A percentile compares a stretch with the other conserved stretches of the same genome.
Evolutionary conservation across 2,113 vertebrate genomes (phyloP).

Genomic region (Pluvianellus socialis): DNA sequence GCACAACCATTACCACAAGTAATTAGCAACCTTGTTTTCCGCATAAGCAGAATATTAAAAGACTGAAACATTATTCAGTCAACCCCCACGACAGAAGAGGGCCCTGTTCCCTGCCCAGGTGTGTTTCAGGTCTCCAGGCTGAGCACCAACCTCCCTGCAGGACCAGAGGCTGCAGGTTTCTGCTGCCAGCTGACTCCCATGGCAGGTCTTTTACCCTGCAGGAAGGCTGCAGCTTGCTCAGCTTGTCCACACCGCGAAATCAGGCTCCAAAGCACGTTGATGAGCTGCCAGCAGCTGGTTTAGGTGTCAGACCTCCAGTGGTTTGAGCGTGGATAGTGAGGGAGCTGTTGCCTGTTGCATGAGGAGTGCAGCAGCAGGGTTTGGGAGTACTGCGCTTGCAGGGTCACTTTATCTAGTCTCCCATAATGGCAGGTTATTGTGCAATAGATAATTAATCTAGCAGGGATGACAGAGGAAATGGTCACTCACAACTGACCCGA

Average conservation of each 20-base stretch:
- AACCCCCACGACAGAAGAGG: background rate
- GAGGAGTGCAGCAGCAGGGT: background rate
- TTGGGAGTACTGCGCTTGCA: background rate
- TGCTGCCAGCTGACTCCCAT: background rate
- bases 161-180: background rate
- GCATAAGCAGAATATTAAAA: background rate
- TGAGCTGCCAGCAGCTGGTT: background rate
- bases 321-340: background rate
- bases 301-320: background rate
- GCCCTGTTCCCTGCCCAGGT: background rate
- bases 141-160: background rate
- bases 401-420: background rate
- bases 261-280: fast-evolving
- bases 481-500: background rate
- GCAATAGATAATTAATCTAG: background rate
- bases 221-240: background rate
- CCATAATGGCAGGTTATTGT: background rate
- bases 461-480: background rate
- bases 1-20: background rate
- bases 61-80: background rate
- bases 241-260: background rate
- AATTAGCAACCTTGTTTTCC: background rate
- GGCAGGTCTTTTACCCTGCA: background rate
- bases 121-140: background rate
- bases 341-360: background rate